Base-by-base conservation (phyloP, 1,140 invertebrate genomes). In the Lepeophtheirus salmonis region DNA sequence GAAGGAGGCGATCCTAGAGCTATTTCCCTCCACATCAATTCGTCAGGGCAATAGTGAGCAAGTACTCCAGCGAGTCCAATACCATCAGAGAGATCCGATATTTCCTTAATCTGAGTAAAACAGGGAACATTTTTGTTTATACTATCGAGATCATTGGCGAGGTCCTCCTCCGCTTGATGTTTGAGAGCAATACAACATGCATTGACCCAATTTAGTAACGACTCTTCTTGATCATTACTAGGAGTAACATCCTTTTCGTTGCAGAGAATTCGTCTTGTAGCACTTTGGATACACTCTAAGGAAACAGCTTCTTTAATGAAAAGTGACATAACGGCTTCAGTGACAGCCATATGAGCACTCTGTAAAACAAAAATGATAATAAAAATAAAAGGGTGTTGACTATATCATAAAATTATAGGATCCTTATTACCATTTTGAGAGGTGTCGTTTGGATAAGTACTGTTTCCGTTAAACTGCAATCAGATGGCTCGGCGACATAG, bases 381-480 rank as follows among this genome's bases (percentile, higher is more conserved):
- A 49, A 24, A 56, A 54, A 53, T 30, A 50, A 56, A 30, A 56
- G 16, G 24, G 59, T 12, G n/a, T n/a, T n/a, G n/a, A n/a, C n/a
- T n/a, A n/a, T n/a, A n/a, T n/a, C n/a, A n/a, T n/a, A n/a, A n/a
- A n/a, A n/a, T 72, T 79, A 79, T n/a, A 41, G 30, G 6, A 6
- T 10, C 30, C n/a, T 10, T 41, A 10, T 41, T 75, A 92, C 90
- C 81, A 95, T 83, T 79, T 86, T 83, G 63, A 97, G 78, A 66
- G 92, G 92, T 70, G 87, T 89, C 63, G 88, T 94, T 74, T 96
- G 89, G 70, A 94, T 87, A 65, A 97, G 81, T 63, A 89, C 84
- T 50, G 90, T 95, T 75, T 97, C 92, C 52, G 91, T 97, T 68
- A 97, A 81, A 30, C 83, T 80, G 65, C 81, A 79, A 71, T 91